A percentile compares a stretch with the other conserved stretches of the same genome.
phyloP scores from a whole-genome alignment of 2,888 invertebrate genomes.

The Phyllotreta cruciferae region DNA sequence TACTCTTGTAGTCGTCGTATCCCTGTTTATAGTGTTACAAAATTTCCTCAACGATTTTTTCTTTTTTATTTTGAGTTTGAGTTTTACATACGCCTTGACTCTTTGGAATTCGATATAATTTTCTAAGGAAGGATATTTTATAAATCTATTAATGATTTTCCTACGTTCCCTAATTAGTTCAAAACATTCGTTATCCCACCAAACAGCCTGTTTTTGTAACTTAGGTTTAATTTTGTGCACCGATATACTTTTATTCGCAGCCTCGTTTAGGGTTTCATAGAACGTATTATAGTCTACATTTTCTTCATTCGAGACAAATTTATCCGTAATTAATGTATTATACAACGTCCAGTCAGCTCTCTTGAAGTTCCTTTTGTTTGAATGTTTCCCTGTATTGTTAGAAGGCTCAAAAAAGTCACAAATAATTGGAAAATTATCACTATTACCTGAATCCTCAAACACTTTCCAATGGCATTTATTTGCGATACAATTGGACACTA shows the following conservation, averaged over 20 bases:
- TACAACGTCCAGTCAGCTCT: too few species aligned
- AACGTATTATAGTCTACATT: too few species aligned
- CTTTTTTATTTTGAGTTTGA: conserved; percentile 3
- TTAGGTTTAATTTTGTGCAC: not conserved
- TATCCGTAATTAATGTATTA: too few species aligned
- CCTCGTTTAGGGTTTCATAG: too few species aligned
- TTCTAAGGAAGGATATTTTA: not conserved
- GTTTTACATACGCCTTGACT: conserved; percentile 15
- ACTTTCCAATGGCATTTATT: too few species aligned
- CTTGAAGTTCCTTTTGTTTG: too few species aligned
- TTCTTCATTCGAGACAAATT: too few species aligned
- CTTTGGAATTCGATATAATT: conserved; percentile 12
- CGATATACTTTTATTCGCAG: not conserved
- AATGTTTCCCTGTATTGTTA: too few species aligned
- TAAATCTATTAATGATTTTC: not conserved
- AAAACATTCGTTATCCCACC: conserved; percentile 3
- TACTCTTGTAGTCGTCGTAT: conserved; percentile 1
- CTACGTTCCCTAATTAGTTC: not conserved
- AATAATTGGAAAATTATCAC: too few species aligned
- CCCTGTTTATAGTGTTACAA: conserved; percentile 7
- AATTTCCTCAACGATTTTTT: conserved; percentile 13
- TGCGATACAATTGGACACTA: too few species aligned
- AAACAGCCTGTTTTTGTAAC: not conserved
- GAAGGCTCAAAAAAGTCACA: too few species aligned
- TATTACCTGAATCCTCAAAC: too few species aligned